A percentile compares a stretch with the other conserved stretches of the same genome.
Evolutionary conservation across 2,797 vertebrate genomes (phyloP).

Genomic region (Tenualosa ilisha): DNA sequence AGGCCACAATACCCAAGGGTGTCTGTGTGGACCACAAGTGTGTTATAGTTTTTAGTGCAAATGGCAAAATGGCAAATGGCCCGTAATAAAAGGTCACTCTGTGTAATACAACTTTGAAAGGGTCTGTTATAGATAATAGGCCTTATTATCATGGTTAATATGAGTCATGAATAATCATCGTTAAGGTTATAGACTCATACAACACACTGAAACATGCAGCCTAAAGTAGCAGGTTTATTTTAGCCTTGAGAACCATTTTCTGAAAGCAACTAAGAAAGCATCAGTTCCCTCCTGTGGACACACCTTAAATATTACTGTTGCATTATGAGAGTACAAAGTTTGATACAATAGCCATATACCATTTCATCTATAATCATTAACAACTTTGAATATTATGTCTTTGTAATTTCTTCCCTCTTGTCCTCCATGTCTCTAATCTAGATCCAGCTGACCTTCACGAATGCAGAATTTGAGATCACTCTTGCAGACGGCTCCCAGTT

Average conservation of each 20-base stretch:
- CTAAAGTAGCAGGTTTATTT: background rate
- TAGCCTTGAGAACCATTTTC: background rate
- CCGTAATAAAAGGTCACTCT: background rate
- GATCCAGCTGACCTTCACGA: slow-evolving; percentile 67
- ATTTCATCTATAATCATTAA: background rate
- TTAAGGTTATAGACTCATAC: background rate
- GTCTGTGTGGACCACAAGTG: background rate
- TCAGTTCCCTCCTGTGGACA: slow-evolving; percentile 8
- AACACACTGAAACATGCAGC: background rate
- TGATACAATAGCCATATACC: background rate
- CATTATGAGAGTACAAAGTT: background rate
- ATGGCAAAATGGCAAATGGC: background rate
- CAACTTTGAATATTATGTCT: too few species aligned
- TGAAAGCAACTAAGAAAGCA: background rate
- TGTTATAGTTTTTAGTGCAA: background rate
- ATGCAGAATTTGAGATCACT: slow-evolving; percentile 66
- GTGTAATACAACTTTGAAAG: background rate
- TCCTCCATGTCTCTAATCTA: slow-evolving; percentile 39
- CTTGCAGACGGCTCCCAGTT: slow-evolving; percentile 67
- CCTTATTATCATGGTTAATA: background rate
- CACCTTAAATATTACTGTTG: background rate
- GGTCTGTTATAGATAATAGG: background rate
- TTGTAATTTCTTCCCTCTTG: slow-evolving; percentile 10
- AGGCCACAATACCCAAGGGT: background rate
- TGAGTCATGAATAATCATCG: background rate